Conservation (phyloP, 2,113 vertebrate genomes). For the Centropus unirufus region DNA sequence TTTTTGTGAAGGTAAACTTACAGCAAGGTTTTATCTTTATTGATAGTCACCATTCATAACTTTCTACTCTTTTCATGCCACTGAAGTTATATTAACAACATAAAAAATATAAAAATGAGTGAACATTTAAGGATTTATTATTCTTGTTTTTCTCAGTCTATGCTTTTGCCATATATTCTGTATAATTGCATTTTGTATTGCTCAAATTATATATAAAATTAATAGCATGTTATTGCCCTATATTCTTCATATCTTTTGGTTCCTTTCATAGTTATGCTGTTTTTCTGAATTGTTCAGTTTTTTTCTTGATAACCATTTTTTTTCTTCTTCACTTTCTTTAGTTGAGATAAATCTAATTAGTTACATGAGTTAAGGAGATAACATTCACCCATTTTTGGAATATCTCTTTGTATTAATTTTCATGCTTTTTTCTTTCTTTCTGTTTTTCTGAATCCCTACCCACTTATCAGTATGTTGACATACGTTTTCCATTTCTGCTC, state of each 20-base stretch:
- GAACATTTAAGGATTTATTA: not conserved
- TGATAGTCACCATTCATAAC: not conserved
- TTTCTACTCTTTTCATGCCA: not conserved
- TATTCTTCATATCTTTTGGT: not conserved
- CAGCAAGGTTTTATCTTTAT: not conserved
- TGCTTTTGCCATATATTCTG: not conserved
- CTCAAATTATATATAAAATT: not conserved
- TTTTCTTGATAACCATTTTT: not conserved
- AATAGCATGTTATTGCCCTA: not conserved
- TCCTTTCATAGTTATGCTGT: not conserved
- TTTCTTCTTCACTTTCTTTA: not conserved
- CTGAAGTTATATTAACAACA: not conserved
- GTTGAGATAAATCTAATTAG: not conserved
- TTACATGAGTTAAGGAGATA: not conserved
- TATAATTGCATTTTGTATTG: not conserved
- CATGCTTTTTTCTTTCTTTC: accelerated
- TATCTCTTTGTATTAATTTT: not conserved
- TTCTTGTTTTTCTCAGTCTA: not conserved
- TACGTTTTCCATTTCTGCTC: not conserved
- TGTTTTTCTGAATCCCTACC: not conserved
- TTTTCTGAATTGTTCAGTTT: not conserved
- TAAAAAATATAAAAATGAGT: not conserved
- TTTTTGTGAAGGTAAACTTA: not conserved
- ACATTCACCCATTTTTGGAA: not conserved
- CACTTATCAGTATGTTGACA: not conserved